Evolutionary conservation across 2,888 invertebrate genomes (phyloP), one percentile per base, ranked within the genome.

Genomic region (Parnassius smintheus): DNA sequence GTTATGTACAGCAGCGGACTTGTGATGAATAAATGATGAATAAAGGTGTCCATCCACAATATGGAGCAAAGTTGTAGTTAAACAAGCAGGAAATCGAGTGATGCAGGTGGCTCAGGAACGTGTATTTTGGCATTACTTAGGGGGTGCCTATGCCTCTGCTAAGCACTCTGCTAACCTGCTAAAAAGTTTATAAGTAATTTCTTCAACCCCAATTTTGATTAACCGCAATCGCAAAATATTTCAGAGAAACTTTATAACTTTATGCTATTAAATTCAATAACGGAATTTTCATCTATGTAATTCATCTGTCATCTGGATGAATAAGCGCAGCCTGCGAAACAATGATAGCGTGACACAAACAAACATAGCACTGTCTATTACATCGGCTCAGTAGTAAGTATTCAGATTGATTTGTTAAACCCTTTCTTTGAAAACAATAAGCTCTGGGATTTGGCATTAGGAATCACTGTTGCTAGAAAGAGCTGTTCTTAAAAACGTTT

Each of bases 271-370:
- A 35, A 58, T 58, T 49, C 50, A 61, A 58, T 54, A 42, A 82
- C 80, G 77, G 80, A 77, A 79, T 79, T 70, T 70, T 48, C 63
- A 59, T 68, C 68, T 67, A 64, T 49, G 69, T 67, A 67, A 82
- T 78, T 82, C 82, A 83, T 83, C 81, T 82, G 82, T 85, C 83
- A 83, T 79, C 77, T 76, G 76, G 81, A 81, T 82, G 79, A 81
- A 82, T 82, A 83, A 58, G 55, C 83, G 77, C 76, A 75, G 75
- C 74, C 75, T 58, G 56, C 70, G 72, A 75, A 81, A 82, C 82
- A 82, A 78, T 76, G 71, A 74, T 71, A 70, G 65, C 71, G 73
- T 73, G 72, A 74, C 72, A 70, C 72, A 71, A 73, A 72, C 72
- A 71, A 73, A 72, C 72, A 75, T 72, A 73, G 70, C 66, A 69